Percentiles rank a stretch among this genome's conserved stretches.
These are phyloP conservation scores for Sclerodermus sp. DNA, from an alignment of 2,888 invertebrate genomes.

Conservation along the genomic window DNA sequence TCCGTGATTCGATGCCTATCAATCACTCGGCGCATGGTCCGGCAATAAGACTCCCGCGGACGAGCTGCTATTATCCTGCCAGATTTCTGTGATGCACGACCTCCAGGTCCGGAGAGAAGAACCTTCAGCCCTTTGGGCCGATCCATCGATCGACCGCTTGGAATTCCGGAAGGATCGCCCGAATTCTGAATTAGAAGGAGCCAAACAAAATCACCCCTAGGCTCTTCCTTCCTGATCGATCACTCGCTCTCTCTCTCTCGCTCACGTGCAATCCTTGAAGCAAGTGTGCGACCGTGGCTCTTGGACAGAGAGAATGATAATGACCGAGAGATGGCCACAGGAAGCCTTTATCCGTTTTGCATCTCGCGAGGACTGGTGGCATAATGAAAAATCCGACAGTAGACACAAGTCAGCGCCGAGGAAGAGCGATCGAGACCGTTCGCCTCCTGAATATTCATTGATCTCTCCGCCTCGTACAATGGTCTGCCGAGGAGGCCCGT, in stretches of 20 bases:
- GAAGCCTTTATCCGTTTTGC: conserved; percentile 24
- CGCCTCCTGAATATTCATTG: conserved; percentile 39
- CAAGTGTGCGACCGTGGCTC: too few relatives aligned
- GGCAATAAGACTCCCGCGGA: conserved; percentile 45
- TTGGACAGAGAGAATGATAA: too few relatives aligned
- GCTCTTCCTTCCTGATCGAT: too few relatives aligned
- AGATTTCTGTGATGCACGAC: conserved; percentile 55
- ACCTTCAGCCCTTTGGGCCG: conserved; percentile 31
- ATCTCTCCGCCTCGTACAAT: conserved; percentile 12
- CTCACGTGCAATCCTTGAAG: too few relatives aligned
- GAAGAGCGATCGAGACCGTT: conserved; percentile 32
- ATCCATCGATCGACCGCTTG: too few relatives aligned
- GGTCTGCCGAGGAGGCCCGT: too few relatives aligned
- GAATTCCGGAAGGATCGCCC: too few relatives aligned
- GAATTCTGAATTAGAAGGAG: too few relatives aligned
- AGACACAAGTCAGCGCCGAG: conserved; percentile 31
- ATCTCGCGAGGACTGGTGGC: conserved; percentile 24
- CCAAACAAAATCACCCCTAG: too few relatives aligned
- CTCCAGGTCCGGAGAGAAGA: conserved; percentile 42
- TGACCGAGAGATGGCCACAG: conserved; percentile 17
- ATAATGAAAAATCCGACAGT: conserved; percentile 36
- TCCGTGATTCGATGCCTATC: conserved; percentile 49
- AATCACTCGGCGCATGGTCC: conserved; percentile 48
- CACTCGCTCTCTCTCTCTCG: too few relatives aligned
- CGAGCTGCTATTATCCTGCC: conserved; percentile 55